Base-by-base conservation (phyloP, 2,113 vertebrate species). In the Gambusia affinis region DNA sequence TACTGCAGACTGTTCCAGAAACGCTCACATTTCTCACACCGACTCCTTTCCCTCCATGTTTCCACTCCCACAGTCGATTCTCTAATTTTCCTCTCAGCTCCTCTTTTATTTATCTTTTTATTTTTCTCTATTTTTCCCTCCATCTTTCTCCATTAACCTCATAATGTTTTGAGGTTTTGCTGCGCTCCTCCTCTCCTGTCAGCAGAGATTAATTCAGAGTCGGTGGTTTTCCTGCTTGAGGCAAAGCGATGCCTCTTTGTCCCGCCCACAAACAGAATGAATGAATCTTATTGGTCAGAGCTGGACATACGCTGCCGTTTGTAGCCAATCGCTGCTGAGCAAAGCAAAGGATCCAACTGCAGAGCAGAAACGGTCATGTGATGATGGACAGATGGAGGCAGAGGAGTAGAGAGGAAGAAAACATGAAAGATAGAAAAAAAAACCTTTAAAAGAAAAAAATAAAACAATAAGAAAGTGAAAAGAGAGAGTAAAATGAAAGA, bases 131-230 rank as follows among this genome's bases (percentile, higher is more conserved):
- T 15, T 27, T 28, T 12, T 44, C 22, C 1, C 42, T 6, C 27
- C n/a, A 39, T 19, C 10, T 19, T 7, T 0, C 17, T 37, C 12
- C 6, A 42, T 24, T 65, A 19, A 67, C 62, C 29, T 27, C 31
- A 28, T 61, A 27, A 27, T 37, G 39, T 73, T 71, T 71, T 33
- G 76, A 75, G 70, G 75, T 86, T 75, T 79, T 51, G 75, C 44
- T 92, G 89, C 92, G 35, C 89, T 91, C 71, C 87, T 88, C 72
- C 79, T 30, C 82, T 78, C 78, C 82, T 87, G 92, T 93, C 92
- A 83, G 70, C 73, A 76, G 75, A 82, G 80, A 94, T 94, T 94
- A 94, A 87, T 92, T 92, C 90, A 87, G 76, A 89, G 70, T 92
- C 89, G 76, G 73, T 87, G 85, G 29, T 73, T 75, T 92, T 84